Evolutionary conservation across 1,140 invertebrate species (phyloP), one percentile per base, ranked within the genome.

Genomic region (Hyposmocoma kahamanoa): DNA sequence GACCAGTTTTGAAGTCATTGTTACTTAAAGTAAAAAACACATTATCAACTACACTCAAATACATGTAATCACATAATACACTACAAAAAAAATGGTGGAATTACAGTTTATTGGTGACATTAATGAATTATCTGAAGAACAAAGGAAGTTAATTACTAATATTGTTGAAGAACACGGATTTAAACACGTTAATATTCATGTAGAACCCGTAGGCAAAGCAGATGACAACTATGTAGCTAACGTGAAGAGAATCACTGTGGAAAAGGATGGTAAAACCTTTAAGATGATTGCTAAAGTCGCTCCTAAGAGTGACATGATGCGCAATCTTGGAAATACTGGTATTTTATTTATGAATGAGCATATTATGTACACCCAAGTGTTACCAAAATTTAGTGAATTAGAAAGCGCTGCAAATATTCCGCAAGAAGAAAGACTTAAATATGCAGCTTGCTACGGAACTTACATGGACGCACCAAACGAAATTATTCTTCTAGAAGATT

Each of bases 401-500:
- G 26, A 45, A 34, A 45, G 2, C 11, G 43, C 26, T 19, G 43
- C 26, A 20, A 28, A 13, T 1, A 34, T 45, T 11, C 26, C 43
- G 20, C 9, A 45, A 32, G 19, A 45, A 45, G 43, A 45, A 32
- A 30, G 17, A 20, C 17, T 45, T 6, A 30, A 28, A 19, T 45
- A 32, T 11, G 26, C 43, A 11, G 18, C 6, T 22, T 45, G 43
- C 17, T 45, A 32, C 19, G 43, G 43, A 21, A 13, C 43, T 1
- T 56, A 65, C 4, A 51, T 32, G 9, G 72, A 85, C 32, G 62
- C 77, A 21, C 52, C 62, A 5, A 54, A 87, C 28, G 87, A 89
- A 67, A 66, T 85, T 17, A 81, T 90, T 8, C 62, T 90, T 21
- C 62, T 91, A 45, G 84, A 90, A 61, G 89, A 91, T 67, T 59